phyloP scores from a whole-genome alignment of 1,140 invertebrate species.

The Nephotettix cincticeps region DNA sequence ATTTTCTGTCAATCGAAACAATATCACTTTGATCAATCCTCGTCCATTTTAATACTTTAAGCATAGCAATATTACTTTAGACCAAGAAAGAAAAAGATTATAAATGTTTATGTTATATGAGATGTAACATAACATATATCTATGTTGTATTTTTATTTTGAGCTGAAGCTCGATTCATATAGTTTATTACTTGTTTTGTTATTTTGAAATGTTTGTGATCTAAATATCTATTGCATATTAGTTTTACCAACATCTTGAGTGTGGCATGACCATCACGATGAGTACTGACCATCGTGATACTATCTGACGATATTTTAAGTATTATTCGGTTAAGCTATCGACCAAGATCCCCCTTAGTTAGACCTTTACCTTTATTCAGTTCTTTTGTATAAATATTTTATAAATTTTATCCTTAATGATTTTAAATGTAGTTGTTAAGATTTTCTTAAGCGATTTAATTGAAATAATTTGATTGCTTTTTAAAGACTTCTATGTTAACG shows the following conservation, averaged over 20 bases:
- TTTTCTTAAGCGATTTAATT: constrained; percentile 19
- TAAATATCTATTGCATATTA: constrained; percentile 1
- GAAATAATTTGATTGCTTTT: constrained; percentile 19
- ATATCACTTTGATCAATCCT: no score
- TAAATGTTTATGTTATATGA: neutral
- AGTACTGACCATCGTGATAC: neutral
- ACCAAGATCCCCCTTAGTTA: constrained; percentile 14
- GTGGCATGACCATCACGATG: neutral
- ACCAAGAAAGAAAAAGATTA: no score
- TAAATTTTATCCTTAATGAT: constrained; percentile 16
- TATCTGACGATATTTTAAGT: constrained; percentile 7
- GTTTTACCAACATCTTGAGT: neutral
- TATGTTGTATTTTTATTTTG: constrained; percentile 9
- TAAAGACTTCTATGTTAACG: constrained; percentile 25
- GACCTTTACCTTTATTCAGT: constrained; percentile 17
- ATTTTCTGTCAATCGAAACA: no score
- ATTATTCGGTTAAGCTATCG: constrained; percentile 20
- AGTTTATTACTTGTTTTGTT: constrained; percentile 22
- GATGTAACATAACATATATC: constrained; percentile 2
- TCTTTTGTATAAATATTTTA: constrained; percentile 27
- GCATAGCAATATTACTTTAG: no score
- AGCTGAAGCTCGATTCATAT: constrained; percentile 11
- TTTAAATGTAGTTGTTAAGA: constrained; percentile 23
- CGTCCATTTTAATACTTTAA: no score
- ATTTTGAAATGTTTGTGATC: constrained; percentile 17